phyloP scores from a whole-genome alignment of 2,113 vertebrate species.

The Chaetorhynchus papuensis region DNA sequence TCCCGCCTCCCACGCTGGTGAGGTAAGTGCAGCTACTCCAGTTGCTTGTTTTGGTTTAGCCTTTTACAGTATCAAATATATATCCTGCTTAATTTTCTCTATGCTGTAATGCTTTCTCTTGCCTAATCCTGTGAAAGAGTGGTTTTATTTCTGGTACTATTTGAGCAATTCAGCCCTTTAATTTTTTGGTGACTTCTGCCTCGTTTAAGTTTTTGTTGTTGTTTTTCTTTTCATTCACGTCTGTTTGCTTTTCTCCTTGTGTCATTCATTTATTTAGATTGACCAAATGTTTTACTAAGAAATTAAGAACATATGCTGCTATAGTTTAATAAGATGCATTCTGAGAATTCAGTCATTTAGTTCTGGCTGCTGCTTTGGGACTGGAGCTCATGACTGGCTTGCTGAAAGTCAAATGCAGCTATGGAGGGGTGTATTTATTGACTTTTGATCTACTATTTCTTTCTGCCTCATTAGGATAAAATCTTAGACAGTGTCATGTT shows the following conservation, averaged over 20 bases:
- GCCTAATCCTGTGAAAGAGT: background rate
- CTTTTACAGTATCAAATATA: background rate
- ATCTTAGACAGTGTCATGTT: background rate
- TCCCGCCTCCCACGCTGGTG: background rate
- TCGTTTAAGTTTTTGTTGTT: background rate
- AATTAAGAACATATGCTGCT: conserved; percentile 5
- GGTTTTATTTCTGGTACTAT: background rate
- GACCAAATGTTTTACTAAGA: background rate
- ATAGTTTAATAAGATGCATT: background rate
- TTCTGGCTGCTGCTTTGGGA: background rate
- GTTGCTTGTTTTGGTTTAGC: background rate
- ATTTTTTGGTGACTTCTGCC: background rate
- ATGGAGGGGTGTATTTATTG: background rate
- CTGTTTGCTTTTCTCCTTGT: background rate
- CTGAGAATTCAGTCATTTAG: background rate
- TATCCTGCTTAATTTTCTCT: background rate
- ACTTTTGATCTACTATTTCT: background rate
- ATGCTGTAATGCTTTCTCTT: background rate
- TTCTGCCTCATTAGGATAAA: background rate
- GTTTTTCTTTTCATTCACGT: background rate
- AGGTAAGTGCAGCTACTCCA: accelerated
- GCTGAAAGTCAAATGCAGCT: background rate
- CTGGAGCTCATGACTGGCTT: background rate
- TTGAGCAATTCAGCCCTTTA: background rate
- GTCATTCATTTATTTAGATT: background rate